phyloP scores from a whole-genome alignment of 2,888 invertebrate genomes.

The Epinotia bilunana region DNA sequence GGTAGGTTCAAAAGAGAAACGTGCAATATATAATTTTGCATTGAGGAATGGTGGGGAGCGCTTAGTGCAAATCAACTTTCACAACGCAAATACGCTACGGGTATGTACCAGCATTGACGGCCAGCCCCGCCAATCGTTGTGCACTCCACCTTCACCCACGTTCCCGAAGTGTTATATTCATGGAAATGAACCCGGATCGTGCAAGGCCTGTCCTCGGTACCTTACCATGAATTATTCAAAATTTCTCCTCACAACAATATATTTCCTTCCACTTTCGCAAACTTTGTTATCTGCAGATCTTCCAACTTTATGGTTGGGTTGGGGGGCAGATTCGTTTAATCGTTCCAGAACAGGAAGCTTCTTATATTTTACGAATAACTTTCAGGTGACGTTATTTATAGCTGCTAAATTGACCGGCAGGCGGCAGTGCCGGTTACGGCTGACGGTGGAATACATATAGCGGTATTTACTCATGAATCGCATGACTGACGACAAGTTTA shows the following conservation, averaged over 20 bases:
- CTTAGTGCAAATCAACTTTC: conserved; percentile 75
- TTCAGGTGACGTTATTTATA: conserved; percentile 37
- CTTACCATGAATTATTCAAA: conserved; percentile 67
- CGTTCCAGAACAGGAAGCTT: conserved; percentile 27
- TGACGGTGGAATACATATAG: conserved; percentile 58
- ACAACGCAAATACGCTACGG: conserved; percentile 59
- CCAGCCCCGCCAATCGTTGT: conserved; percentile 57
- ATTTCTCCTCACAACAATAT: conserved; percentile 50
- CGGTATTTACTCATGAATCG: conserved; percentile 34
- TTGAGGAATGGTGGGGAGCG: conserved; percentile 54
- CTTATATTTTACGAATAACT: conserved; percentile 18
- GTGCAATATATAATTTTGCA: conserved; percentile 51
- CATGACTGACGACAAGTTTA: conserved; percentile 65
- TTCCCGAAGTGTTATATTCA: conserved; percentile 58
- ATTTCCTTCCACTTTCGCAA: conserved; percentile 26
- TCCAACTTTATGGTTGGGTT: conserved; percentile 25
- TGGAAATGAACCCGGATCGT: conserved; percentile 58
- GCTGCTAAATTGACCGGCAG: conserved; percentile 47
- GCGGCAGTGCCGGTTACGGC: conserved; percentile 67
- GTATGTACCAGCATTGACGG: conserved; percentile 48
- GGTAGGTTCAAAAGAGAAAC: conserved; percentile 52
- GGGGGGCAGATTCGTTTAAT: conserved; percentile 12
- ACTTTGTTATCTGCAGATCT: conserved; percentile 27
- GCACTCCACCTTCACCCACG: conserved; percentile 51
- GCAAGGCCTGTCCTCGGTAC: conserved; percentile 59